phyloP scores from a whole-genome alignment of 2,888 invertebrate species.

The Drosophila putrida region DNA sequence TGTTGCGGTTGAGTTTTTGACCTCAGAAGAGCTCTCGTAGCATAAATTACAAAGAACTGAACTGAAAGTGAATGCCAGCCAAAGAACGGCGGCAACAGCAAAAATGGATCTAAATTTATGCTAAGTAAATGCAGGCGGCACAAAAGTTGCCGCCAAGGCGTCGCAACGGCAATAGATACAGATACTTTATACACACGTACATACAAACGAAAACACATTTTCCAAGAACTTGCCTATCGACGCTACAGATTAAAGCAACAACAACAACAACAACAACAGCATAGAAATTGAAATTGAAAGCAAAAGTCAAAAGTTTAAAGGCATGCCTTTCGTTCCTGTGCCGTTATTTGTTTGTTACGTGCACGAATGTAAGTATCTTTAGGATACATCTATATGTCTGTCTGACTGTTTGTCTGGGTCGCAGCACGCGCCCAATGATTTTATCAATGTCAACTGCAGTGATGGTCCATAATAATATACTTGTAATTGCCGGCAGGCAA shows the following conservation, averaged over 20 bases:
- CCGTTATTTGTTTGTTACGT: conserved; percentile 32
- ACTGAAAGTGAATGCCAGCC: conserved; percentile 65
- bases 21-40: conserved; percentile 61
- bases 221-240: conserved; percentile 50
- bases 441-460: conserved; percentile 78
- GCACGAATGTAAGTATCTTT: conserved; percentile 25
- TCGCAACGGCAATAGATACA: conserved; percentile 53
- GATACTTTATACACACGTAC: conserved; percentile 18
- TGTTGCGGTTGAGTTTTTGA: conserved; percentile 58
- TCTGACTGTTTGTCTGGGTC: conserved; percentile 29
- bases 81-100: conserved; percentile 23
- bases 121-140: conserved; percentile 71
- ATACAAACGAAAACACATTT: conserved; percentile 10
- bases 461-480: conserved; percentile 32
- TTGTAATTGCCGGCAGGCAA: conserved; percentile 61
- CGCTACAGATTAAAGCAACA: conserved; percentile 40
- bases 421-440: conserved; percentile 77
- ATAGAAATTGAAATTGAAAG: conserved; percentile 41
- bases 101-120: conserved; percentile 67
- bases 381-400: conserved; percentile 22
- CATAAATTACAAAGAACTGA: conserved; percentile 61
- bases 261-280: conserved; percentile 19
- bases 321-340: conserved; percentile 28
- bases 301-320: conserved; percentile 53
- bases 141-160: conserved; percentile 51